phyloP scores from a whole-genome alignment of 2,888 invertebrate genomes.

The Conchocele bisecta region DNA sequence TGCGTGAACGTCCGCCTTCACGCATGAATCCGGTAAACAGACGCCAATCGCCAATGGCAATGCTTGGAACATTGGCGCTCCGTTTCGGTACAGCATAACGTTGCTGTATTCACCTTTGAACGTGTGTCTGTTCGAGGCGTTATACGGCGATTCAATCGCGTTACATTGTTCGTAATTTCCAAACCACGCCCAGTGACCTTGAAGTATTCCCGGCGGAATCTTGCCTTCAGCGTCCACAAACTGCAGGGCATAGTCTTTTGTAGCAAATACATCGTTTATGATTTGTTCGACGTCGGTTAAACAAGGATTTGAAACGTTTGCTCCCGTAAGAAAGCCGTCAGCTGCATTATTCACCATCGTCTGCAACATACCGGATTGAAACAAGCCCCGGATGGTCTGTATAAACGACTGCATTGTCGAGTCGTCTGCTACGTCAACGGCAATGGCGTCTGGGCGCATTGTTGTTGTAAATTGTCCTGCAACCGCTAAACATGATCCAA shows the following conservation, averaged over 20 bases:
- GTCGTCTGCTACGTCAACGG: no score
- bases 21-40: conserved; percentile 43
- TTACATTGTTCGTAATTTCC: conserved; percentile 45
- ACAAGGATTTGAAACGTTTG: no score
- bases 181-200: conserved; percentile 29
- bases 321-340: no score
- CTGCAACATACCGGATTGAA: no score
- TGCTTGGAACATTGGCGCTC: background rate
- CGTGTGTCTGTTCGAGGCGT: background rate
- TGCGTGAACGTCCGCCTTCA: background rate
- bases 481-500: no score
- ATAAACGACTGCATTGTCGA: no score
- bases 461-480: no score
- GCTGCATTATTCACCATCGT: no score
- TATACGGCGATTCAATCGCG: conserved; percentile 2
- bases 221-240: conserved; percentile 41
- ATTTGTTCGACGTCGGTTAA: conserved; percentile 32
- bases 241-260: conserved; percentile 9
- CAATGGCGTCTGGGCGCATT: no score
- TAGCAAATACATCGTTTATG: conserved; percentile 6
- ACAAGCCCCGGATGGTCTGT: no score
- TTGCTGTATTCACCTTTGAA: conserved; percentile 41
- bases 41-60: conserved; percentile 18
- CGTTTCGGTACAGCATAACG: background rate
- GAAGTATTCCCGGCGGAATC: conserved; percentile 22